Evolutionary conservation across 2,888 invertebrate genomes (phyloP).

Genomic region (Mechanitis messenoides): DNA sequence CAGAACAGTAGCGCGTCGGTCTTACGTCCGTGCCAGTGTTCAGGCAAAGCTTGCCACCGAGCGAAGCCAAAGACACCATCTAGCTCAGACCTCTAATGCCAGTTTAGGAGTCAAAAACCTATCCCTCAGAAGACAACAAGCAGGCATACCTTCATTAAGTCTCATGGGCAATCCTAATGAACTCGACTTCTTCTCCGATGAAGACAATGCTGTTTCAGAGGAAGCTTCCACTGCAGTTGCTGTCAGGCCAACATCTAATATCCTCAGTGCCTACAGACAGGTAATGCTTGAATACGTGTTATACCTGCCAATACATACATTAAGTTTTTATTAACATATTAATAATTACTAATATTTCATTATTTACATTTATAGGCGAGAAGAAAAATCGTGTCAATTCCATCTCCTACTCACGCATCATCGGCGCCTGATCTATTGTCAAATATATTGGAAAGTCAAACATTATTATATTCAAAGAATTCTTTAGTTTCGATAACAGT

Average conservation of each 20-base stretch:
- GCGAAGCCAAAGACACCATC: constrained; percentile 16
- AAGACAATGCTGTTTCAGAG: constrained; percentile 48
- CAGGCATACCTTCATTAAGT: constrained; percentile 48
- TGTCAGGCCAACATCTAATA: constrained; percentile 60
- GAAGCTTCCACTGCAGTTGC: constrained; percentile 59
- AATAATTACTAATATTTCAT: constrained; percentile 2
- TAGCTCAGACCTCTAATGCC: constrained; percentile 17
- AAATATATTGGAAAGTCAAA: constrained; percentile 82
- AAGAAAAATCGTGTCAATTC: constrained; percentile 64
- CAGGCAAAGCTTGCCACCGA: constrained; percentile 50
- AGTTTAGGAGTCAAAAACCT: constrained; percentile 28
- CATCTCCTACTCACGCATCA: constrained; percentile 58
- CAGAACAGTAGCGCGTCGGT: constrained; percentile 63
- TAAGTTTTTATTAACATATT: too few relatives aligned
- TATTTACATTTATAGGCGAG: constrained; percentile 49
- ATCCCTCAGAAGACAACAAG: constrained; percentile 35
- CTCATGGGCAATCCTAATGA: constrained; percentile 82
- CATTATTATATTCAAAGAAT: constrained; percentile 81
- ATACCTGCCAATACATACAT: background rate
- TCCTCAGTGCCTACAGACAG: constrained; percentile 63
- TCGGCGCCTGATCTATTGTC: constrained; percentile 80
- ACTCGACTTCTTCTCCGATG: constrained; percentile 82
- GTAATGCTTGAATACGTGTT: constrained; percentile 31
- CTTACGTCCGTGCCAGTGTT: constrained; percentile 59
- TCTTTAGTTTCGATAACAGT: constrained; percentile 75